phyloP scores from a whole-genome alignment of 2,113 vertebrate species.

The Nicator chloris region DNA sequence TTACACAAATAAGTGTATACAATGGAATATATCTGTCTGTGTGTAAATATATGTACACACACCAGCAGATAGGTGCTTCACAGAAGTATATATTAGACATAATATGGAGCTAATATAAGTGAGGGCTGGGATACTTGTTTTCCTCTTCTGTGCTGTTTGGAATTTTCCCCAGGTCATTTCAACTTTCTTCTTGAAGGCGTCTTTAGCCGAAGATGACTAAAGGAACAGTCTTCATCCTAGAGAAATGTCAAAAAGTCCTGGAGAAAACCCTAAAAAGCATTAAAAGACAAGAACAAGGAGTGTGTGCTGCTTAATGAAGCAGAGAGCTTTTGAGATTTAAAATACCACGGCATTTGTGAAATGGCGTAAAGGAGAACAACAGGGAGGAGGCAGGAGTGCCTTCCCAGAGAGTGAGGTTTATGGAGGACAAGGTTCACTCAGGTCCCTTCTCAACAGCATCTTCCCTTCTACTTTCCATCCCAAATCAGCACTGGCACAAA shows the following conservation, averaged over 20 bases:
- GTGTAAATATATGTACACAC: slow-evolving; percentile 6
- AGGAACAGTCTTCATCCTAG: slow-evolving; percentile 66
- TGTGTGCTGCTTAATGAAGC: slow-evolving; percentile 32
- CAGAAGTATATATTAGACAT: slow-evolving; percentile 52
- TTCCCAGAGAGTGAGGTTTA: neutral
- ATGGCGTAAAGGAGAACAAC: neutral
- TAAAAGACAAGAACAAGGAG: slow-evolving; percentile 60
- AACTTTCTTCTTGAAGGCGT: slow-evolving; percentile 64
- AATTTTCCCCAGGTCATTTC: slow-evolving; percentile 69
- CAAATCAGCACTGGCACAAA: neutral
- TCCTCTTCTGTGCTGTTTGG: slow-evolving; percentile 68
- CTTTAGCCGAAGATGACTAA: slow-evolving; percentile 67
- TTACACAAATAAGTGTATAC: slow-evolving; percentile 61
- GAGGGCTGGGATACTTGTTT: slow-evolving; percentile 54
- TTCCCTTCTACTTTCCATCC: neutral
- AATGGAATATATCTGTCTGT: slow-evolving; percentile 11
- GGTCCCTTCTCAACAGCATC: neutral
- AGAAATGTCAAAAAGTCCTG: slow-evolving; percentile 67
- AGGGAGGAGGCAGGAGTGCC: neutral
- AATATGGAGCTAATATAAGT: slow-evolving; percentile 12
- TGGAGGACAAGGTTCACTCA: neutral
- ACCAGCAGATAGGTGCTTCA: slow-evolving; percentile 32
- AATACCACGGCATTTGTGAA: neutral
- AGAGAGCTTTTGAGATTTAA: neutral
- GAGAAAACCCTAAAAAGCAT: slow-evolving; percentile 69